Evolutionary conservation across 1,140 invertebrate species (phyloP).

Genomic region (Rhopalosiphum maidis): DNA sequence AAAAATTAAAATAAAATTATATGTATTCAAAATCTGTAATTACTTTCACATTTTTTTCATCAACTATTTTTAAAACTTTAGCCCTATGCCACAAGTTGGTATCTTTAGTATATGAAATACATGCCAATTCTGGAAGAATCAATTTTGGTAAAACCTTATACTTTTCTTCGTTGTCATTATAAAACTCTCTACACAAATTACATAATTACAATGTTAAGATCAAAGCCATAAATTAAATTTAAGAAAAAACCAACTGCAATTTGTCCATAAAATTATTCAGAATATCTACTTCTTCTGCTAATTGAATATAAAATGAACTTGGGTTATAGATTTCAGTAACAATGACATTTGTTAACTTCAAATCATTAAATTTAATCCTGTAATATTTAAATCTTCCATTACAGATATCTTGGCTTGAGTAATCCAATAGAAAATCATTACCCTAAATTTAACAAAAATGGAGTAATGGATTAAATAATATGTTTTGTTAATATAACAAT

Average conservation of each 20-base stretch:
- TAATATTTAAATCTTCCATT: neutral
- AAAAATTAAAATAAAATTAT: neutral
- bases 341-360: neutral
- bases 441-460: neutral
- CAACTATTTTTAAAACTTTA: slow-evolving; percentile 12
- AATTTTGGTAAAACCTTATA: slow-evolving; percentile 10
- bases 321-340: neutral
- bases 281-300: neutral
- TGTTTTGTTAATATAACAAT: too few species aligned
- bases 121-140: neutral
- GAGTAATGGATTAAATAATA: neutral
- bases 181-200: neutral
- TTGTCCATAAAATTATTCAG: neutral
- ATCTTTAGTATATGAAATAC: neutral
- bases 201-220: neutral
- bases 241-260: slow-evolving; percentile 6
- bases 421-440: slow-evolving; percentile 13
- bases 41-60: slow-evolving; percentile 17
- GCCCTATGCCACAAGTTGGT: neutral
- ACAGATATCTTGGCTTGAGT: neutral
- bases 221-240: neutral
- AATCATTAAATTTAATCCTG: neutral
- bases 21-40: neutral
- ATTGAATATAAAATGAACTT: slow-evolving; percentile 20
- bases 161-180: slow-evolving; percentile 1